Percentiles rank a stretch among this genome's conserved stretches.
phyloP scores from a whole-genome alignment of 2,113 vertebrate genomes.

The Pandion haliaetus region DNA sequence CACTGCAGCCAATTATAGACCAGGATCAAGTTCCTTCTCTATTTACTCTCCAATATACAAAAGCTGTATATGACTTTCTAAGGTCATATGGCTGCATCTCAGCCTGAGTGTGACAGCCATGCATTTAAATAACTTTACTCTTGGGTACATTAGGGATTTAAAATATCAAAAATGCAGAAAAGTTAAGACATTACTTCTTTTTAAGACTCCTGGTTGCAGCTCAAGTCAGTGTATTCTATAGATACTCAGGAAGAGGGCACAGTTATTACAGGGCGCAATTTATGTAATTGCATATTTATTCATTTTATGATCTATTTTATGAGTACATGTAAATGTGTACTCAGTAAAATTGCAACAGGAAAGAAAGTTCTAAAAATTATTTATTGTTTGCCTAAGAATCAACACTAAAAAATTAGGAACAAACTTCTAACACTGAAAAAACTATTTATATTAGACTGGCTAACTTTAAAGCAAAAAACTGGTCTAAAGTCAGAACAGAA shows the following conservation, averaged over 20 bases:
- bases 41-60: not conserved
- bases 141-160: not conserved
- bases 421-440: not conserved
- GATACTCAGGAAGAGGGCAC: not conserved
- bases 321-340: not conserved
- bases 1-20: not conserved
- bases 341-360: not conserved
- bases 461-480: not conserved
- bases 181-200: not conserved
- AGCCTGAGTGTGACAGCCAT: not conserved
- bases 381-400: not conserved
- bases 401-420: not conserved
- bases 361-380: not conserved
- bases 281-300: not conserved
- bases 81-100: not conserved
- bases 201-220: not conserved
- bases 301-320: not conserved
- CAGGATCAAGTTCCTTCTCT: not conserved
- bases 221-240: not conserved
- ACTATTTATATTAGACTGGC: not conserved
- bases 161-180: not conserved
- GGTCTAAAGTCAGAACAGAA: not conserved
- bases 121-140: not conserved
- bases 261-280: not conserved
- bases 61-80: not conserved